phyloP scores from a whole-genome alignment of 2,888 invertebrate genomes.

The Micropterix aruncella region DNA sequence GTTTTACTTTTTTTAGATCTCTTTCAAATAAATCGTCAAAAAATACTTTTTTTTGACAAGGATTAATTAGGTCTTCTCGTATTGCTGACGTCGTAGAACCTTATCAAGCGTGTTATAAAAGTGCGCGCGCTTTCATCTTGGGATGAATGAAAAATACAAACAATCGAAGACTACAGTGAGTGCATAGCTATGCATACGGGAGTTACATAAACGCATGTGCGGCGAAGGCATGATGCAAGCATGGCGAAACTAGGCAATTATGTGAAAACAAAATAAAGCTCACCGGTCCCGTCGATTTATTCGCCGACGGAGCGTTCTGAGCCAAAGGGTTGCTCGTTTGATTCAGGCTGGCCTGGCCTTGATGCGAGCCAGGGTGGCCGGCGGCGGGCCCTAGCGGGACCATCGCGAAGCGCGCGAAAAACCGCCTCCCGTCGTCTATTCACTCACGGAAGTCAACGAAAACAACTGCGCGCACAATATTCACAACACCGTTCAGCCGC shows the following conservation, averaged over 20 bases:
- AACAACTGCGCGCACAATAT: neutral
- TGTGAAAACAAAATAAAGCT: conserved; percentile 15
- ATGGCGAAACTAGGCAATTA: neutral
- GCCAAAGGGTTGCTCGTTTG: conserved; percentile 33
- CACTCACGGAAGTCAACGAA: conserved; percentile 14
- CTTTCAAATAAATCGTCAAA: too few species aligned
- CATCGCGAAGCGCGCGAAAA: conserved; percentile 26
- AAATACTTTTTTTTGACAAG: too few species aligned
- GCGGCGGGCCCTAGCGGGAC: conserved; percentile 57
- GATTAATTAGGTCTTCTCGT: too few species aligned
- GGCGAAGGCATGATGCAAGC: conserved; percentile 2
- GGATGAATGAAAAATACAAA: too few species aligned
- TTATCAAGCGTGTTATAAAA: too few species aligned
- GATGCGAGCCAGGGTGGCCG: conserved; percentile 35
- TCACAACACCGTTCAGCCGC: neutral
- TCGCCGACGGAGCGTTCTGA: conserved; percentile 32
- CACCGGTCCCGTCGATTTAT: conserved; percentile 38
- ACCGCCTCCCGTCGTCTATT: conserved; percentile 27
- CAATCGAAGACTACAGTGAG: neutral
- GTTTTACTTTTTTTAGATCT: too few species aligned
- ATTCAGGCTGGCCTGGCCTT: conserved; percentile 35
- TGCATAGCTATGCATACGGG: neutral
- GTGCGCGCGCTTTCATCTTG: too few species aligned
- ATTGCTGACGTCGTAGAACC: too few species aligned
- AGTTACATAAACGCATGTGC: neutral